Conservation (phyloP, 1,140 invertebrate genomes). For the Neodiprion virginianus region DNA sequence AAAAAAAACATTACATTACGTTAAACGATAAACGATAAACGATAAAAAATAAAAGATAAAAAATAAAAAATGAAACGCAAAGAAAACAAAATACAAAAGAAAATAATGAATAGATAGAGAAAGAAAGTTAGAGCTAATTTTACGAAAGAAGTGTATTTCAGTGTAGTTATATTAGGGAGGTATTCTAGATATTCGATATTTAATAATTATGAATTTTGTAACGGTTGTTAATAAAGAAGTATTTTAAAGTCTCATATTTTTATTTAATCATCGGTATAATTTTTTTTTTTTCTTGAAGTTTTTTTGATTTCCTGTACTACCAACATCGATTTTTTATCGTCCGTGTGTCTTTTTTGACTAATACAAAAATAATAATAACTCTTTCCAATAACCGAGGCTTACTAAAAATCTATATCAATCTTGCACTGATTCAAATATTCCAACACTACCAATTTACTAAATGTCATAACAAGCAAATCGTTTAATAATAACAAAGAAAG, state of each 20-base stretch:
- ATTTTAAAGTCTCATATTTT: background rate
- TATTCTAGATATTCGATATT: background rate
- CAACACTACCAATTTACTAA: no score
- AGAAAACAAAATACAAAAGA: background rate
- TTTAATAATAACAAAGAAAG: no score
- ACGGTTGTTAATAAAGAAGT: constrained; percentile 1
- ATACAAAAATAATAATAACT: background rate
- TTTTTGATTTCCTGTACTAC: background rate
- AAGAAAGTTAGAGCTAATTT: constrained; percentile 3
- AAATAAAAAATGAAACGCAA: background rate
- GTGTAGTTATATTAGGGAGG: background rate
- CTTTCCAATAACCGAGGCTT: background rate
- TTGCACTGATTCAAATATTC: no score
- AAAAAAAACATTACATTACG: no score
- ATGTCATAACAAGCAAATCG: no score
- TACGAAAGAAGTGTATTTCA: constrained; percentile 1
- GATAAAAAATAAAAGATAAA: no score
- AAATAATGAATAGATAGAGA: background rate
- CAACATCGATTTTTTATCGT: background rate
- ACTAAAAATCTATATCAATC: background rate
- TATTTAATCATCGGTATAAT: background rate
- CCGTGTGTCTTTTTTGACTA: background rate
- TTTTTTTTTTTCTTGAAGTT: background rate
- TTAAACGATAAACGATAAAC: no score
- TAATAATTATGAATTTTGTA: constrained; percentile 1